Percentiles rank a stretch among this genome's conserved stretches.
These are phyloP conservation scores for Orchesella cincta DNA, from an alignment of 1,140 invertebrate genomes.

Conservation along the genomic window DNA sequence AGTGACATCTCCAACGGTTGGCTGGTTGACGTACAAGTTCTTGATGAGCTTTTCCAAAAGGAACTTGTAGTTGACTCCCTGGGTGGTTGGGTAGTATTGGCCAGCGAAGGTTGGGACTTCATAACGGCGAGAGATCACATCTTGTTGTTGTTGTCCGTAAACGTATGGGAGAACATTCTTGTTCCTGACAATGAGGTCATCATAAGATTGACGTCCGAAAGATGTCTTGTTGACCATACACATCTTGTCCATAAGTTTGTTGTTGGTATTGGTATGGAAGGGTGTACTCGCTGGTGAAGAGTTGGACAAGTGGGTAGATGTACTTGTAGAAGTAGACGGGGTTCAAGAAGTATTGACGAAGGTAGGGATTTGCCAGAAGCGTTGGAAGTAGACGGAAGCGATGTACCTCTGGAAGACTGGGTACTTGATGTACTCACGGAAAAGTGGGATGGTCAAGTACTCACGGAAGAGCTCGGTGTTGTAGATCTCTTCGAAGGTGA, in stretches of 20 bases:
- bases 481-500: conserved; percentile 8
- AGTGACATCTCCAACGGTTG: too few relatives aligned
- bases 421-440: conserved; percentile 29
- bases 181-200: not conserved
- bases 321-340: conserved; percentile 30
- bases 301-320: conserved; percentile 15
- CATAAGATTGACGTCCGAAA: not conserved
- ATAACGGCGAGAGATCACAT: conserved; percentile 4
- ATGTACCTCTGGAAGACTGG: conserved; percentile 15
- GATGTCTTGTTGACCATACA: too few relatives aligned
- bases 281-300: not conserved
- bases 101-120: not conserved
- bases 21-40: conserved; percentile 19
- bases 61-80: conserved; percentile 18
- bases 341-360: conserved; percentile 17
- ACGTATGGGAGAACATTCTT: conserved; percentile 23
- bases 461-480: conserved; percentile 10
- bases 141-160: not conserved
- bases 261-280: not conserved
- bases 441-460: conserved; percentile 22
- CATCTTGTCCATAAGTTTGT: too few relatives aligned
- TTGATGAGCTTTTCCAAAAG: conserved; percentile 26
- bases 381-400: conserved; percentile 10
- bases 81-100: not conserved
- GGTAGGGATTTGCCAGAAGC: not conserved